These are phyloP conservation scores for Lomographa bimaculata DNA, from an alignment of 2,888 invertebrate genomes.

Conservation along the genomic window DNA sequence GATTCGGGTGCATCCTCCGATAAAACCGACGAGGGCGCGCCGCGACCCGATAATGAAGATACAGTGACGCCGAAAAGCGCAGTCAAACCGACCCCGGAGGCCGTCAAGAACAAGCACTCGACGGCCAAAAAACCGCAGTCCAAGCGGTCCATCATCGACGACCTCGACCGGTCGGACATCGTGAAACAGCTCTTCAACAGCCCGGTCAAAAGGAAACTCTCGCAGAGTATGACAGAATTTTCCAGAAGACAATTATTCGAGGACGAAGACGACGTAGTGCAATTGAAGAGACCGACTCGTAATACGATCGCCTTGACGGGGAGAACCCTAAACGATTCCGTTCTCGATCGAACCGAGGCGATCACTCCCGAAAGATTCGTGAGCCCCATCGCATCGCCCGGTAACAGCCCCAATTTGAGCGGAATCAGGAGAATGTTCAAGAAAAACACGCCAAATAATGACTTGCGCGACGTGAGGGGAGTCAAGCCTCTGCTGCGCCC, in stretches of 20 bases:
- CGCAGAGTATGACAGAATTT: constrained; percentile 75
- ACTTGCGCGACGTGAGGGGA: constrained; percentile 50
- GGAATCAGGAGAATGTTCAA: constrained; percentile 55
- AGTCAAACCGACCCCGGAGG: constrained; percentile 57
- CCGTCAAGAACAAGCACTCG: constrained; percentile 72
- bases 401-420: constrained; percentile 46
- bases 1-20: constrained; percentile 41
- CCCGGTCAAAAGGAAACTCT: constrained; percentile 76
- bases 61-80: constrained; percentile 66
- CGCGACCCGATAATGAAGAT: constrained; percentile 41
- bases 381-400: constrained; percentile 59
- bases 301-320: constrained; percentile 44
- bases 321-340: constrained; percentile 42
- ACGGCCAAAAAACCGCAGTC: constrained; percentile 77
- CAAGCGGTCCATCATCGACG: constrained; percentile 71
- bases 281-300: constrained; percentile 37
- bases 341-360: constrained; percentile 42
- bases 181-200: constrained; percentile 74
- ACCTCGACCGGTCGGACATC: constrained; percentile 66
- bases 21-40: constrained; percentile 32
- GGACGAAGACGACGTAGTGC: constrained; percentile 40
- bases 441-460: constrained; percentile 51
- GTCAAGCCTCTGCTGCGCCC: constrained; percentile 50
- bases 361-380: constrained; percentile 62
- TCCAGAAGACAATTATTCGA: constrained; percentile 55